Evolutionary conservation across 2,113 vertebrate genomes (phyloP).

Genomic region (Strigops habroptila): DNA sequence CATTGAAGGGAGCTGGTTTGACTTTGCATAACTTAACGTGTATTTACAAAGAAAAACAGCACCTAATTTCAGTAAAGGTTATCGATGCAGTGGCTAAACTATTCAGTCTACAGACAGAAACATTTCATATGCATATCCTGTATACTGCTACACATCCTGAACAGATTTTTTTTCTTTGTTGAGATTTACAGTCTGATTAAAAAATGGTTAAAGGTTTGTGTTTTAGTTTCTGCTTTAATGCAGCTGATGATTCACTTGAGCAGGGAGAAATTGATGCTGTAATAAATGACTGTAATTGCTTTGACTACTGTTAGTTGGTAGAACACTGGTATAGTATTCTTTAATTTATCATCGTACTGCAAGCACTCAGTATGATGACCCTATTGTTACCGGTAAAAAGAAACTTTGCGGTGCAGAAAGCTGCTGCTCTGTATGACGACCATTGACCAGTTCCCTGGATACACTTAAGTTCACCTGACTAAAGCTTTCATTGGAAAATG

Average conservation of each 20-base stretch:
- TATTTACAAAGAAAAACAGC: not conserved
- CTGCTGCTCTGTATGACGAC: not conserved
- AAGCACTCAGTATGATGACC: slow-evolving; percentile 5
- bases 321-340: not conserved
- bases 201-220: not conserved
- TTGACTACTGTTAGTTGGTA: not conserved
- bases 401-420: slow-evolving; percentile 24
- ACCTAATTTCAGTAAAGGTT: not conserved
- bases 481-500: slow-evolving; percentile 58
- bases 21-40: not conserved
- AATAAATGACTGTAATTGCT: slow-evolving; percentile 4
- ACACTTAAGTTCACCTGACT: slow-evolving; percentile 37
- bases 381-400: not conserved
- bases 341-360: slow-evolving; percentile 3
- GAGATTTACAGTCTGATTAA: not conserved
- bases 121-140: not conserved
- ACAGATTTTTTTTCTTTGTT: not conserved
- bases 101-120: not conserved
- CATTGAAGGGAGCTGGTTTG: not conserved
- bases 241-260: not conserved
- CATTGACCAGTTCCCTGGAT: slow-evolving; percentile 7
- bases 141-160: not conserved
- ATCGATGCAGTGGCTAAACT: not conserved
- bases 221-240: not conserved
- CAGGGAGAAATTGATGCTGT: not conserved